phyloP scores from a whole-genome alignment of 2,888 invertebrate species.

The Dryocosmus kuriphilus region DNA sequence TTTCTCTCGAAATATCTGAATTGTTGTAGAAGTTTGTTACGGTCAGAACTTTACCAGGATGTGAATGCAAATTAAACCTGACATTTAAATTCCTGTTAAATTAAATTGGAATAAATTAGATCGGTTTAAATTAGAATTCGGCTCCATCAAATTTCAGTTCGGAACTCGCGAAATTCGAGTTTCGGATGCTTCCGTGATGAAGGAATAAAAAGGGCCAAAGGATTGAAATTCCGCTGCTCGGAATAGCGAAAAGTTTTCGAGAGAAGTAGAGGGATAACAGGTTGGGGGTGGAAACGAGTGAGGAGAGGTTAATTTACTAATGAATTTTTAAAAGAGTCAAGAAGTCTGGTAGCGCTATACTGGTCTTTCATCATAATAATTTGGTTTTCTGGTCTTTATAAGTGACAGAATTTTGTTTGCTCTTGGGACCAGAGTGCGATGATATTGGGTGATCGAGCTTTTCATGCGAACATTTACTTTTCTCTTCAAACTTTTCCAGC shows the following conservation, averaged over 20 bases:
- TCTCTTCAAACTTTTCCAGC: conserved; percentile 12
- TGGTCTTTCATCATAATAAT: conserved; percentile 65
- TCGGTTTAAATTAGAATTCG: conserved; percentile 34
- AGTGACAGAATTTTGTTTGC: conserved; percentile 59
- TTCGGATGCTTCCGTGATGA: conserved; percentile 22
- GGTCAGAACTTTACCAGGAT: conserved; percentile 6
- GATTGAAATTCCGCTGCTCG: conserved; percentile 23
- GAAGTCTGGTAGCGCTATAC: conserved; percentile 40
- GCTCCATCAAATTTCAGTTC: conserved; percentile 42
- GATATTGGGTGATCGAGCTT: conserved; percentile 19
- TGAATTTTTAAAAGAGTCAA: conserved; percentile 64
- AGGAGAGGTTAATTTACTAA: conserved; percentile 65
- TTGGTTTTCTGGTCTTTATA: conserved; percentile 54
- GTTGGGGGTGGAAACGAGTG: not conserved
- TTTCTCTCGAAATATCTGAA: not conserved
- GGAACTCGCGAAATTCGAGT: conserved; percentile 35
- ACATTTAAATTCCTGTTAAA: not conserved
- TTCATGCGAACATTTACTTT: conserved; percentile 8
- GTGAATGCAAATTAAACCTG: conserved; percentile 29
- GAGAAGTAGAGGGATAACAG: not conserved
- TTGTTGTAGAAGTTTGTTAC: conserved; percentile 16
- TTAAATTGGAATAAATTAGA: conserved; percentile 41
- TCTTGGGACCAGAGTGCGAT: conserved; percentile 42
- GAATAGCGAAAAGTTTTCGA: conserved; percentile 11
- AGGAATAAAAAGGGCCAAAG: conserved; percentile 12